Evolutionary conservation across 2,113 vertebrate species (phyloP), one percentile per base, ranked within the genome.

Genomic region (Chionodraco myersi): DNA sequence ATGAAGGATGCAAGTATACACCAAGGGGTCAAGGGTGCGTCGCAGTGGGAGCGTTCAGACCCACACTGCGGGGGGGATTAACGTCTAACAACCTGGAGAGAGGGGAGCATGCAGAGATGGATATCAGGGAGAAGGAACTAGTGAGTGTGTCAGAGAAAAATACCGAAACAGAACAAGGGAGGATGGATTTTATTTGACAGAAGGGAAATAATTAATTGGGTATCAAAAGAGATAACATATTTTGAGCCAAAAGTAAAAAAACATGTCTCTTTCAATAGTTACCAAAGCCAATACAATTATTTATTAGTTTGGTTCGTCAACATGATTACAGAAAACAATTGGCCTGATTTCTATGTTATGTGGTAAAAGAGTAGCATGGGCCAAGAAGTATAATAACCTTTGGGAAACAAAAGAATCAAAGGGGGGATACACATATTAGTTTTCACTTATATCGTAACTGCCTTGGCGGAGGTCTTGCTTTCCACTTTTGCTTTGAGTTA

Each of bases 61-160:
- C 66, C 64, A 89, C 68, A 86, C 85, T 71, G 48, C 18, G 15
- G 56, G 66, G 73, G 63, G 72, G 80, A 85, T 89, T 85, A 89
- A 34, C 23, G 15, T 80, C 77, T 60, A 67, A 77, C 72, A 61
- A 72, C 77, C 70, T 30, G 30, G 30, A 30, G 63, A 71, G 49
- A 68, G 72, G 53, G 76, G 34, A 74, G 16, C 34, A 48, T 67
- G 68, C 59, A 75, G 70, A 80, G 72, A 80, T 60, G 72, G 51
- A 77, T 72, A 74, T 84, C 77, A 52, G 51, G 0, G 47, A 53
- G 49, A 63, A 49, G 45, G 44, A 48, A 56, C 5, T 10, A 30
- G 71, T 49, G 65, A 8, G 49, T 8, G 65, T 58, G 44, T 8
- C 26, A 26, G 26, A 13, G 23, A n/a, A 13, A n/a, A 57, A 12